Evolutionary conservation across 2,797 vertebrate genomes (phyloP), one percentile per base, ranked within the genome.

Genomic region (Acanthurus lineatus): DNA sequence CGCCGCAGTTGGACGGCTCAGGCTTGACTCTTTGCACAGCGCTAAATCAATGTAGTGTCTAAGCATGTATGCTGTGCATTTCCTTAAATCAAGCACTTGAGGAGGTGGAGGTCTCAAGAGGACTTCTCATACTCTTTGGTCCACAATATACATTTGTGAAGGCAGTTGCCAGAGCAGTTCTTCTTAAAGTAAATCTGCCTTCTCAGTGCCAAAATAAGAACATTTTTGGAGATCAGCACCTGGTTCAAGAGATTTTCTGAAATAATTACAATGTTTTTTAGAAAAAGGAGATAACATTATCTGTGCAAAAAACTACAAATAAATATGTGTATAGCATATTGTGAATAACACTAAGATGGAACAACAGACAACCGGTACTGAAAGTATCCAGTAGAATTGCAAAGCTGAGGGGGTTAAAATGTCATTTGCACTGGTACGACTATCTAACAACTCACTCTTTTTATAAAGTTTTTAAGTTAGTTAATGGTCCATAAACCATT

Each of bases 21-120:
- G 56, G 48, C 35, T 40, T 12, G 38, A 51, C 1, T 20, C 58
- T 22, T n/a, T 11, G 7, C 53, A 2, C 42, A 0, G 42, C 12
- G 6, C 28, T 75, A 80, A 74, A 84, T 85, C 81, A 85, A 5
- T 11, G 57, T 35, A 17, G 58, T 3, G 75, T 67, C 79, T 28
- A 28, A 68, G 59, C 52, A 51, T 5, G 69, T 58, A n/a, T 16
- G 56, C 53, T 42, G 76, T 32, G 57, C 49, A 35, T 76, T 68
- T 56, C 4, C 65, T 79, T 85, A 86, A 91, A 84, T 86, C 88
- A 86, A 79, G 72, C 64, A 66, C 56, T 49, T 79, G 83, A 78
- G 67, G 74, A 72, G 80, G 70, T 42, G 63, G 40, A 60, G 79
- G 44, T 65, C 62, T 88, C 67, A 20, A 38, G 77, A 71, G 40